Conservation (phyloP, 2,888 invertebrate species). For the Lapara coniferarum region DNA sequence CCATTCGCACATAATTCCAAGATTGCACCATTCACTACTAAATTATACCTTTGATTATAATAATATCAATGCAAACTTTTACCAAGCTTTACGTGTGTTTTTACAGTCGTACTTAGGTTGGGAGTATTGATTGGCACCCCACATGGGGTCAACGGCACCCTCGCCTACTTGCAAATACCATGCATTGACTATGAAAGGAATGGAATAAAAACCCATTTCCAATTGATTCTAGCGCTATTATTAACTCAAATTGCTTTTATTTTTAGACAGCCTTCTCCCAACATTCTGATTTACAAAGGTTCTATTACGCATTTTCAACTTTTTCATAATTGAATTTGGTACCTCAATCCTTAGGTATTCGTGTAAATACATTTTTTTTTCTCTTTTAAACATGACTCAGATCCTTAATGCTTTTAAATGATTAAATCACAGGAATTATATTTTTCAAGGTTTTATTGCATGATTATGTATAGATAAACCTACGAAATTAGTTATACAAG, state of each 20-base stretch:
- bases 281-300: constrained; percentile 25
- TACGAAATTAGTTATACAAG: too few species aligned
- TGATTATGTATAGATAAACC: too few species aligned
- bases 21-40: not conserved
- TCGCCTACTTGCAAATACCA: constrained; percentile 57
- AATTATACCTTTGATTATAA: not conserved
- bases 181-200: constrained; percentile 50
- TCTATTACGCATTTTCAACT: constrained; percentile 7
- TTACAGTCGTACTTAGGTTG: constrained; percentile 22
- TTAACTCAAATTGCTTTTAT: constrained; percentile 37
- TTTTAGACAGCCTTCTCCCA: constrained; percentile 30
- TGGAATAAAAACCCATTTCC: constrained; percentile 24
- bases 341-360: not conserved
- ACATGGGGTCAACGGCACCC: constrained; percentile 54
- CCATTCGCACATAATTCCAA: constrained; percentile 14
- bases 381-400: too few species aligned
- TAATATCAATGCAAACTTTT: constrained; percentile 9
- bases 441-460: too few species aligned
- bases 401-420: too few species aligned
- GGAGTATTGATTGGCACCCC: constrained; percentile 63
- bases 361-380: too few species aligned
- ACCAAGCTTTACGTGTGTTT: constrained; percentile 23
- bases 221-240: constrained; percentile 35
- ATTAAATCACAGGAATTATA: too few species aligned
- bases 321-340: not conserved